These are phyloP conservation scores for Alectura lathami DNA, from an alignment of 2,113 vertebrate genomes.

Conservation along the genomic window DNA sequence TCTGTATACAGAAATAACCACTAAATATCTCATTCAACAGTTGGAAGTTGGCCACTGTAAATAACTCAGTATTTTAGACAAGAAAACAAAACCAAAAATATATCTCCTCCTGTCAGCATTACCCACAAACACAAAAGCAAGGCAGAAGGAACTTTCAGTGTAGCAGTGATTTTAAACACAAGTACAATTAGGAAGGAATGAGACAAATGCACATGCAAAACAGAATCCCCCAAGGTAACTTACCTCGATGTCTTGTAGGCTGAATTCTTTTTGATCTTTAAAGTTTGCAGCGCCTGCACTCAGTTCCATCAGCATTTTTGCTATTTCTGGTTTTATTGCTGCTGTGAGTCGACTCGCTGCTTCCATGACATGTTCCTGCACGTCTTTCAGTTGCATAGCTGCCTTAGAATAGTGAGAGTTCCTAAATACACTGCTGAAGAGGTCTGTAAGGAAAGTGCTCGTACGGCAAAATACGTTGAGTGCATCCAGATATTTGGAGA, in stretches of 20 bases:
- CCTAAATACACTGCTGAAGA: constrained; percentile 97
- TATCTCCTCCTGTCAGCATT: background rate
- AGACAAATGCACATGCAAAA: background rate
- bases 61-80: background rate
- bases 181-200: background rate
- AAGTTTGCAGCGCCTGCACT: constrained; percentile 95
- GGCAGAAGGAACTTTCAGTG: background rate
- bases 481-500: constrained; percentile 97
- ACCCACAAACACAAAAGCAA: background rate
- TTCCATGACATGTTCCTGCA: constrained; percentile 99
- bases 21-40: background rate
- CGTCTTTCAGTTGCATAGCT: constrained; percentile 98
- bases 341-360: constrained; percentile 95
- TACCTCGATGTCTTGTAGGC: constrained; percentile 97
- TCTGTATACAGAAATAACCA: background rate
- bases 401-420: constrained; percentile 98
- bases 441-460: constrained; percentile 96
- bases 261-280: constrained; percentile 98
- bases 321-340: constrained; percentile 99
- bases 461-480: constrained; percentile 98
- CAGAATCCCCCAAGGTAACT: background rate
- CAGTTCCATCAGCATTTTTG: constrained; percentile 99
- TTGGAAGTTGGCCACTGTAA: background rate
- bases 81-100: background rate
- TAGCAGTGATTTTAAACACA: background rate